phyloP scores from a whole-genome alignment of 2,888 invertebrate species.

The Theretra japonica region DNA sequence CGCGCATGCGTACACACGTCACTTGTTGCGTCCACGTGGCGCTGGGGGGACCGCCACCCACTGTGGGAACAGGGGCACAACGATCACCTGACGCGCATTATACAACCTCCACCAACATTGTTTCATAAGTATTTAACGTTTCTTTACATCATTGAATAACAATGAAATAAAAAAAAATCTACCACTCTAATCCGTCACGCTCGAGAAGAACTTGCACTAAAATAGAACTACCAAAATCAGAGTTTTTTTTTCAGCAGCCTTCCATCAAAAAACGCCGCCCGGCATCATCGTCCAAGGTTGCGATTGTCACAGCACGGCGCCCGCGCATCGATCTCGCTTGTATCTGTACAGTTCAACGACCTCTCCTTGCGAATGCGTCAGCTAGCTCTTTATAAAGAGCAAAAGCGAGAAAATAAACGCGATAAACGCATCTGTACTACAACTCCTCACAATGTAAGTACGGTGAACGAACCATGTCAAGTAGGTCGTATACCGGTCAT shows the following conservation, averaged over 20 bases:
- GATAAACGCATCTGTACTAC: conserved; percentile 76
- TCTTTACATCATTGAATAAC: conserved; percentile 18
- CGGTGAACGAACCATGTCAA: conserved; percentile 74
- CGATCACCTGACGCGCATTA: conserved; percentile 55
- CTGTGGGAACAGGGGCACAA: conserved; percentile 52
- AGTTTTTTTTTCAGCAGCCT: conserved; percentile 32
- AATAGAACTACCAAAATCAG: conserved; percentile 34
- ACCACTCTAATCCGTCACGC: conserved; percentile 35
- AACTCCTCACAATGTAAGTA: conserved; percentile 60
- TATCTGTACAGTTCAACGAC: conserved; percentile 71
- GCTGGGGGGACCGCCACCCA: conserved; percentile 35
- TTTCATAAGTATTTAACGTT: conserved; percentile 6
- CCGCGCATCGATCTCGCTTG: conserved; percentile 61
- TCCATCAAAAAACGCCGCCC: conserved; percentile 37
- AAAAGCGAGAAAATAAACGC: conserved; percentile 78
- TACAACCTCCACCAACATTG: conserved; percentile 29
- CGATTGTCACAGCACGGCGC: conserved; percentile 64
- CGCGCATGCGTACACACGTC: conserved; percentile 63
- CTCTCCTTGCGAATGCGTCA: conserved; percentile 73
- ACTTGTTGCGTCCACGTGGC: conserved; percentile 81
- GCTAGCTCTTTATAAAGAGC: conserved; percentile 79
- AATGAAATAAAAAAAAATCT: conserved; percentile 30
- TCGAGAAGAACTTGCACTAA: conserved; percentile 34
- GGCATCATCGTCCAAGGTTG: conserved; percentile 59
- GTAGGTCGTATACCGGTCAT: conserved; percentile 71